phyloP scores from a whole-genome alignment of 2,797 vertebrate genomes.

The Tadarida brasiliensis region DNA sequence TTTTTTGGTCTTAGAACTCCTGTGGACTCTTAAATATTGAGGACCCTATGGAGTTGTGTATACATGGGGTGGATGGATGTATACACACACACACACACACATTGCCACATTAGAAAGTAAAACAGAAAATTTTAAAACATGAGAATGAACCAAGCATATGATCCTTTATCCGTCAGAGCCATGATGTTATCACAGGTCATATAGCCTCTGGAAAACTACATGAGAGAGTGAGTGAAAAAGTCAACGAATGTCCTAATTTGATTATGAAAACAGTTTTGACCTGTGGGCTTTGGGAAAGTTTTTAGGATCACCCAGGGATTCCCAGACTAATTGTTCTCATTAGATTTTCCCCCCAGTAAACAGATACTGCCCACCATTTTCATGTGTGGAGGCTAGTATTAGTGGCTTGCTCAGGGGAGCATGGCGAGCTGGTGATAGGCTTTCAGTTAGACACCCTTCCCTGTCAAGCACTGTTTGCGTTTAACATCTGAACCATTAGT shows the following conservation, averaged over 20 bases:
- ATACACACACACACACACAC: not conserved
- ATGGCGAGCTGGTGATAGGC: not conserved
- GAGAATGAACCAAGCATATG: not conserved
- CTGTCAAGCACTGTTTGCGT: not conserved
- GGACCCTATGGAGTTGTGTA: not conserved
- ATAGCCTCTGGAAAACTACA: not conserved
- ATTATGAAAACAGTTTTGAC: not conserved
- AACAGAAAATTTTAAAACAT: not conserved
- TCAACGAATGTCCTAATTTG: not conserved
- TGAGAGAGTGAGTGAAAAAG: not conserved
- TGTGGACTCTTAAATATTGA: conserved; percentile 42
- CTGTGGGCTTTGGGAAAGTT: not conserved
- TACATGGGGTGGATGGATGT: not conserved
- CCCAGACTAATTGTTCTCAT: not conserved
- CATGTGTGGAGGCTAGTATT: not conserved
- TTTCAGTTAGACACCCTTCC: not conserved
- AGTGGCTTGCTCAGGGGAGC: not conserved
- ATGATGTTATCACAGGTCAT: not conserved
- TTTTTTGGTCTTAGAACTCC: not conserved
- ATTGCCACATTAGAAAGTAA: not conserved
- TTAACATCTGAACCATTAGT: not conserved
- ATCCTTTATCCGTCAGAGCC: not conserved
- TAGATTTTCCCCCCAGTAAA: not conserved
- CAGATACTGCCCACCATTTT: not conserved
- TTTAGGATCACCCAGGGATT: not conserved